These are phyloP conservation scores for Dipodomys merriami DNA, from an alignment of 2,113 vertebrate species.

Conservation along the genomic window DNA sequence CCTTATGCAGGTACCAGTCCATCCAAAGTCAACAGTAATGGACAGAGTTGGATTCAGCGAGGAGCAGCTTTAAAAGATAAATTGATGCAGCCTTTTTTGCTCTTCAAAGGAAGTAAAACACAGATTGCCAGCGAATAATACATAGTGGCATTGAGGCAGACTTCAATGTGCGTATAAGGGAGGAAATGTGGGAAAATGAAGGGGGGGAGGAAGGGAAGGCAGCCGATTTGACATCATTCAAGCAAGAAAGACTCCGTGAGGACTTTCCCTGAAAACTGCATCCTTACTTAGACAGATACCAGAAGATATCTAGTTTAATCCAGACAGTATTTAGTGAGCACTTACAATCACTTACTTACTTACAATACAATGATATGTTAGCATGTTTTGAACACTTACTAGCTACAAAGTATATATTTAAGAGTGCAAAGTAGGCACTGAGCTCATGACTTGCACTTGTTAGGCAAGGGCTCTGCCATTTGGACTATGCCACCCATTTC, in stretches of 20 bases:
- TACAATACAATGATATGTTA: neutral
- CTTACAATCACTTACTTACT: neutral
- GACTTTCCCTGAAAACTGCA: neutral
- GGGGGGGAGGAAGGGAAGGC: too few species aligned
- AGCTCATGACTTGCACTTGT: too few species aligned
- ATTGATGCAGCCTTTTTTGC: conserved; percentile 43
- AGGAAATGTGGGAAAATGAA: neutral
- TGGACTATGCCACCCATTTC: too few species aligned
- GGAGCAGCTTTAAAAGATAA: conserved; percentile 48
- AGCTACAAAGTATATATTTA: neutral
- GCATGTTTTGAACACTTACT: neutral
- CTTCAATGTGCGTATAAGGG: neutral
- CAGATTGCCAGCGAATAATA: conserved; percentile 59
- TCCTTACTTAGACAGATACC: neutral
- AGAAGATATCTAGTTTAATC: neutral
- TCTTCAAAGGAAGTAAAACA: conserved; percentile 56
- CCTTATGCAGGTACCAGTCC: neutral
- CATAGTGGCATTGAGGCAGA: conserved; percentile 46
- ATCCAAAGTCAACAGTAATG: conserved; percentile 51
- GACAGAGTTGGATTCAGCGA: conserved; percentile 58
- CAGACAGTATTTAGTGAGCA: neutral
- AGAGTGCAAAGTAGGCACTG: too few species aligned
- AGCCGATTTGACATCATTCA: neutral
- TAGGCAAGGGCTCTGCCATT: too few species aligned
- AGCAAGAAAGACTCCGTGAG: neutral